These are phyloP conservation scores for Sceliomorpha sp. DNA, from an alignment of 2,888 invertebrate genomes.

Conservation along the genomic window DNA sequence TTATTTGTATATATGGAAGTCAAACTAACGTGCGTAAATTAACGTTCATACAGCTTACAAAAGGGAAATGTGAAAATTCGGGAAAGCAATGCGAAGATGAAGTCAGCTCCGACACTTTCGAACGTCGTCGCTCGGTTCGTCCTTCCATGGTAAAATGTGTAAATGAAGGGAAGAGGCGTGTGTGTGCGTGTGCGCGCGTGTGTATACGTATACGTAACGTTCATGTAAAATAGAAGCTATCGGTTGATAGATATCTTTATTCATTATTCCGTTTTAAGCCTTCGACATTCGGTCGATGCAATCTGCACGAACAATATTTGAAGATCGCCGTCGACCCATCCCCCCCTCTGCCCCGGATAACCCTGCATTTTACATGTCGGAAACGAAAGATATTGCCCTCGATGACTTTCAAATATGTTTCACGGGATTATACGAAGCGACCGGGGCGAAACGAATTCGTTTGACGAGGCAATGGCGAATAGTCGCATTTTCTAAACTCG, in stretches of 20 bases:
- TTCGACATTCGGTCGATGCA: conserved; percentile 20
- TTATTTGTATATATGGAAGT: no score
- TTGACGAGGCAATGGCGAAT: conserved; percentile 1
- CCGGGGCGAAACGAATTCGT: conserved; percentile 2
- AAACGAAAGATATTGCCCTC: conserved; percentile 28
- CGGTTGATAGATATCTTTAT: conserved; percentile 54
- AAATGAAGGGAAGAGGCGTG: background rate
- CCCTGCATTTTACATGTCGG: conserved; percentile 27
- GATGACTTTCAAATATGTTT: conserved; percentile 30
- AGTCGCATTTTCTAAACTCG: conserved; percentile 2
- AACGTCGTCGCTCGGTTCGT: no score
- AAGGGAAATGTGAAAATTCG: no score
- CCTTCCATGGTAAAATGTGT: background rate
- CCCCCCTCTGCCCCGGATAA: no score
- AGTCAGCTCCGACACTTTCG: no score
- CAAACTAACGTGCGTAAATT: no score
- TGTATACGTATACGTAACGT: no score
- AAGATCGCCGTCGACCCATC: conserved; percentile 16
- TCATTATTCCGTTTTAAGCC: conserved; percentile 40
- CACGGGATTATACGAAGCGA: conserved; percentile 14
- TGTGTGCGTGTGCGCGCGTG: background rate
- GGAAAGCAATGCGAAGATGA: no score
- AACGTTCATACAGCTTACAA: no score
- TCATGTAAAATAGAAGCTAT: background rate
- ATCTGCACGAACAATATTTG: conserved; percentile 25